Percentiles rank a stretch among this genome's conserved stretches.
Evolutionary conservation across 2,797 vertebrate genomes (phyloP).

Genomic region (Eleutherodactylus coqui): DNA sequence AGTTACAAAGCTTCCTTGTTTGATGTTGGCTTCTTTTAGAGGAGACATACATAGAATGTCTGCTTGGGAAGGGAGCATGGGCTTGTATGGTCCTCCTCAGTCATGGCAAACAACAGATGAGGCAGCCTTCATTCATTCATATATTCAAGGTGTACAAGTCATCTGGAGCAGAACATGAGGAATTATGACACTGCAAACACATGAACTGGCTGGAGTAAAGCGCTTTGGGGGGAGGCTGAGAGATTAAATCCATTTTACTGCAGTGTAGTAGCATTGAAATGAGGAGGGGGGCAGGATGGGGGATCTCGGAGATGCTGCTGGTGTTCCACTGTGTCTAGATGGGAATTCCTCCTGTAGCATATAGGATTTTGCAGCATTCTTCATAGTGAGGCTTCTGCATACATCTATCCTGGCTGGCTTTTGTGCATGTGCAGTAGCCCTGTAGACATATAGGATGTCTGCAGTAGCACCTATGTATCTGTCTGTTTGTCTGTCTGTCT

Average conservation of each 20-base stretch:
- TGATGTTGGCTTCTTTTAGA: constrained; percentile 64
- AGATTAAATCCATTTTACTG: constrained; percentile 63
- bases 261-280: constrained; percentile 50
- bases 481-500: background rate
- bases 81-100: constrained; percentile 18
- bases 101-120: background rate
- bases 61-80: constrained; percentile 6
- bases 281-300: constrained; percentile 42
- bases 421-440: background rate
- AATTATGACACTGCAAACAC: constrained; percentile 41
- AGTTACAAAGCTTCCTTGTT: constrained; percentile 74
- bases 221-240: background rate
- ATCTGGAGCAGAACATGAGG: background rate
- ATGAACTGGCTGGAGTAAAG: constrained; percentile 19
- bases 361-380: constrained; percentile 47
- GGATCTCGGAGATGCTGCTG: constrained; percentile 22
- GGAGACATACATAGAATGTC: background rate
- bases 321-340: constrained; percentile 48
- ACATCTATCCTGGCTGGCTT: background rate
- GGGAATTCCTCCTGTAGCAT: constrained; percentile 55
- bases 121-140: background rate
- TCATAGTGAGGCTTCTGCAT: background rate
- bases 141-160: constrained; percentile 26
- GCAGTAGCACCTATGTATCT: background rate
- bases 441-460: background rate